Base-by-base conservation (phyloP, 2,888 invertebrate species). In the Nebria salina region DNA sequence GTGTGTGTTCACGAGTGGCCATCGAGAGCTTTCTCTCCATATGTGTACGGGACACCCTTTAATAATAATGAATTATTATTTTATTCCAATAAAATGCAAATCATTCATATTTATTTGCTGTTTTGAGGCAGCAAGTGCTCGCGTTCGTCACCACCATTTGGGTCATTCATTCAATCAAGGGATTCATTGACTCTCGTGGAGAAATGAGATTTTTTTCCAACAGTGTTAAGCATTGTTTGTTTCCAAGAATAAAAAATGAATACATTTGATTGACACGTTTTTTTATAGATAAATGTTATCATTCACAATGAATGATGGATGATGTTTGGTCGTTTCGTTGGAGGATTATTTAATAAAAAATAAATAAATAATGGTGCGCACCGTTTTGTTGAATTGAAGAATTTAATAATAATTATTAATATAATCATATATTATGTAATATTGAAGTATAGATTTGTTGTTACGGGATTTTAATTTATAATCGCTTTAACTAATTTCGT, bases 211-310 rank as follows among this genome's bases (percentile, higher is more conserved):
- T 34, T 54, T 54, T 54, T 54, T 20, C 20, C 13, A 54, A 54
- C 54, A 54, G 54, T 54, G 54, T 54, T 54, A 54, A 54, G 54
- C 54, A 54, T 54, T 54, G 54, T 54, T 54, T 0, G 54, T 54
- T 54, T 54, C 54, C 13, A 13, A 54, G 54, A 54, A 54, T 54
- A 54, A 54, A 54, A 54, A 54, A 54, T 54, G 13, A 54, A 54
- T 54, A 54, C 13, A 54, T 54, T 54, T 54, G 54, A 54, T 54
- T 54, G 54, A 54, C 11, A 11, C 54, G 2, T 54, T 54, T 54
- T 54, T 54, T 7, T 54, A 5, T 20, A 20, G 73, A 73, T 73
- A 73, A 41, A 9, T 11, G 15, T 70, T 70, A 70, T 70, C 70
- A 9, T 11, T 26, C 26, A 34, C 8, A 25, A 70, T 70, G 70